These are phyloP conservation scores for Marmota flaviventris DNA, from an alignment of 2,113 vertebrate genomes.

Conservation along the genomic window DNA sequence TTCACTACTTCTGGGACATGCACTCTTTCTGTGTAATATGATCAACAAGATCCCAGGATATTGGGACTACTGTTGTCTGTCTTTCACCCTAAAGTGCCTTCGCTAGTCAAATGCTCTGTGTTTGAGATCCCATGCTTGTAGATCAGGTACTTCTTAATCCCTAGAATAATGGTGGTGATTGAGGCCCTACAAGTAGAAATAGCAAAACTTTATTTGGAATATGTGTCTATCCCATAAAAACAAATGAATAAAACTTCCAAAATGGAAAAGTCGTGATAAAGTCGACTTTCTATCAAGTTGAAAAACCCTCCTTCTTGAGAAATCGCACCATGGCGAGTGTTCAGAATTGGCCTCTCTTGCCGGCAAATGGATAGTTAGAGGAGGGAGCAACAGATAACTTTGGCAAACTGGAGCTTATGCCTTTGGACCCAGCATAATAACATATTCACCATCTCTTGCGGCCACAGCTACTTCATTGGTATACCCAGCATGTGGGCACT, in stretches of 20 bases:
- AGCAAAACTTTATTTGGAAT: background rate
- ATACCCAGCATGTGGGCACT: too few relatives aligned
- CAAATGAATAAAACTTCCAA: background rate
- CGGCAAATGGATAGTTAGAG: background rate
- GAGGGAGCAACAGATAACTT: background rate
- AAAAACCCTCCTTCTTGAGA: background rate
- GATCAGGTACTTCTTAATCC: background rate
- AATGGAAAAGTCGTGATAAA: background rate
- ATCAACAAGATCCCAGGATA: background rate
- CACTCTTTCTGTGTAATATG: too few relatives aligned
- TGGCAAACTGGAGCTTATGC: background rate
- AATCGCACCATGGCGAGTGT: background rate
- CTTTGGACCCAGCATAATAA: background rate
- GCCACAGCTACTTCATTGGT: background rate
- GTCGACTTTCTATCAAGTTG: background rate
- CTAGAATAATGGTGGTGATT: background rate
- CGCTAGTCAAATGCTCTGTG: fast-evolving
- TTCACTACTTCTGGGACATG: background rate
- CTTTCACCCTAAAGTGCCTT: background rate
- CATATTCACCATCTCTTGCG: background rate
- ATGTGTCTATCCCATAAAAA: background rate
- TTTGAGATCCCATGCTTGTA: background rate
- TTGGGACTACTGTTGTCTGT: background rate
- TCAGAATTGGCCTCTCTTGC: background rate
- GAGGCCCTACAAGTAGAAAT: background rate